Conservation (phyloP, 2,113 vertebrate genomes). For the Elgaria multicarinata region DNA sequence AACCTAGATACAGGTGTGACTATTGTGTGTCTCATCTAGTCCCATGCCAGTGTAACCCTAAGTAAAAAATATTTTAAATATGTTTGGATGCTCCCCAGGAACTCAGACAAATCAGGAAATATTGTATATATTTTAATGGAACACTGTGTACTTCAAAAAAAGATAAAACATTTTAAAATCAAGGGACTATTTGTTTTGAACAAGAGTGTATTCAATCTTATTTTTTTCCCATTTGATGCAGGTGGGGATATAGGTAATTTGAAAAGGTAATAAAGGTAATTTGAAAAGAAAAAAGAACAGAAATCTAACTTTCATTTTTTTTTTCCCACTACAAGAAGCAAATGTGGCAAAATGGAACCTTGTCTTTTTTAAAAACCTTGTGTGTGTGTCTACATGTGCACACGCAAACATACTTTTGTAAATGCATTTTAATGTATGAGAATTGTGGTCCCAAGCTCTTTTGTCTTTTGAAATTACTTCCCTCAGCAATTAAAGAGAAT, state of each 20-base stretch:
- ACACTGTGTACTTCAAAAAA: not conserved
- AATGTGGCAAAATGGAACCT: not conserved
- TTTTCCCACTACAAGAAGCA: not conserved
- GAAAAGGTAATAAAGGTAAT: not conserved
- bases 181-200: not conserved
- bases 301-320: not conserved
- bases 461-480: not conserved
- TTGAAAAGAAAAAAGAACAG: not conserved
- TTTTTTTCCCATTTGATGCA: not conserved
- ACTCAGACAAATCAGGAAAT: not conserved
- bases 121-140: not conserved
- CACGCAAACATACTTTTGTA: not conserved
- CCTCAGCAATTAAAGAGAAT: not conserved
- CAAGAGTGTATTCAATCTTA: not conserved
- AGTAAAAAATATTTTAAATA: not conserved
- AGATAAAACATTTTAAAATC: conserved; percentile 4
- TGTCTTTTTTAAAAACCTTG: too few species aligned
- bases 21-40: not conserved
- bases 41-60: not conserved
- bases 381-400: not conserved
- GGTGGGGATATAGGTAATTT: not conserved
- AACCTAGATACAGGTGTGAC: not conserved
- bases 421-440: not conserved
- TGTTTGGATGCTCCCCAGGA: not conserved
- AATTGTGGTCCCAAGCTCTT: not conserved